Conservation (phyloP, 2,113 vertebrate genomes). For the Istiophorus platypterus region DNA sequence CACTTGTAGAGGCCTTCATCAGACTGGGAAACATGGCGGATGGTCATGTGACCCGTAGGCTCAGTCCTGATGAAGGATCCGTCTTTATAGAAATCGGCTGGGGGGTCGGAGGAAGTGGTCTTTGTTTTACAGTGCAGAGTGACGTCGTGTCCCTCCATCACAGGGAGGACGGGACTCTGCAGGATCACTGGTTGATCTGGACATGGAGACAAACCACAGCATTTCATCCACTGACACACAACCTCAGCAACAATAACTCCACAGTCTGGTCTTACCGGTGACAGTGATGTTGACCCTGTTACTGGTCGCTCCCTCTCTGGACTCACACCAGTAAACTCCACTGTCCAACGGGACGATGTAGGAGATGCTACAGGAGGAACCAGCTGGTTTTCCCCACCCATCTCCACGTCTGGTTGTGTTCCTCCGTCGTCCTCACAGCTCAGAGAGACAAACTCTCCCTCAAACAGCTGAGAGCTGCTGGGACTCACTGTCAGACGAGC, state of each 20-base stretch:
- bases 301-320: constrained; percentile 25
- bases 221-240: constrained; percentile 18
- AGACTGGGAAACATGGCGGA: background rate
- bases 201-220: background rate
- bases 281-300: constrained; percentile 35
- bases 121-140: constrained; percentile 15
- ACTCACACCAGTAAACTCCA: constrained; percentile 51
- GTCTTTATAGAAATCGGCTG: constrained; percentile 12
- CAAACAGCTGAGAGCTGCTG: background rate
- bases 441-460: background rate
- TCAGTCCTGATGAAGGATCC: background rate
- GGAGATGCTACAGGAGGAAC: constrained; percentile 2
- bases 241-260: constrained; percentile 24
- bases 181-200: constrained; percentile 19
- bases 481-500: constrained; percentile 1
- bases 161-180: constrained; percentile 40
- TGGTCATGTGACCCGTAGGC: constrained; percentile 23
- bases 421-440: constrained; percentile 16
- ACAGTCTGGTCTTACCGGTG: background rate
- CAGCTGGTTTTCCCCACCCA: background rate
- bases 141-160: background rate
- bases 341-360: fast-evolving
- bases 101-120: background rate
- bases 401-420: constrained; percentile 18
- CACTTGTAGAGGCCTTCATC: constrained; percentile 49